Percentiles rank a stretch among this genome's conserved stretches.
Evolutionary conservation across 2,888 invertebrate species (phyloP).

Genomic region (Drosophila mimica): DNA sequence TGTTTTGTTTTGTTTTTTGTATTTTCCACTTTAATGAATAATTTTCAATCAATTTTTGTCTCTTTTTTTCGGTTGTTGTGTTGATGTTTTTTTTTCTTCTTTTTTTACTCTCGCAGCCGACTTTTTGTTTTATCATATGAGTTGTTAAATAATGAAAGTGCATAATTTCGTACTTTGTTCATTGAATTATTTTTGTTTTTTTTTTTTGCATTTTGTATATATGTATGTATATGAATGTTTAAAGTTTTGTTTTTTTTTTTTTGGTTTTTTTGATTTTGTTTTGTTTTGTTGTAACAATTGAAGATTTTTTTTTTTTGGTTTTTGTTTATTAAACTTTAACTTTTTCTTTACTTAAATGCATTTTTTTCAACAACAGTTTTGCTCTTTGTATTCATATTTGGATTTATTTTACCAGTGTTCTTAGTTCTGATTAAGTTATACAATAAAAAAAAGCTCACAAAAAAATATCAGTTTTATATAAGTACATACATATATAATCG

Average conservation of each 20-base stretch:
- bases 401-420: conserved; percentile 16
- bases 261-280: conserved; percentile 35
- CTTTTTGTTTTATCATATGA: conserved; percentile 40
- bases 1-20: conserved; percentile 37
- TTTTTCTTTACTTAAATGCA: conserved; percentile 65
- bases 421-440: conserved; percentile 44
- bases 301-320: conserved; percentile 29
- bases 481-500: conserved; percentile 35
- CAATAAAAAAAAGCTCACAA: conserved; percentile 51
- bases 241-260: conserved; percentile 38
- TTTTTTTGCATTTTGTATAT: conserved; percentile 31
- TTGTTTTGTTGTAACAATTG: conserved; percentile 43
- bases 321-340: conserved; percentile 48
- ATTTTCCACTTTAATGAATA: conserved; percentile 70
- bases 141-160: conserved; percentile 66
- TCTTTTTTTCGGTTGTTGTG: conserved; percentile 21
- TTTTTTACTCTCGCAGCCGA: conserved; percentile 25
- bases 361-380: conserved; percentile 68
- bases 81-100: too few relatives aligned
- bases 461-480: conserved; percentile 34
- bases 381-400: conserved; percentile 33
- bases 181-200: conserved; percentile 17
- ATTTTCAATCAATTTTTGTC: conserved; percentile 65
- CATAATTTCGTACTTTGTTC: conserved; percentile 45
- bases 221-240: conserved; percentile 53